A percentile compares a stretch with the other conserved stretches of the same genome.
These are phyloP conservation scores for Cyanoderma ruficeps DNA, from an alignment of 2,113 vertebrate species.

Conservation along the genomic window DNA sequence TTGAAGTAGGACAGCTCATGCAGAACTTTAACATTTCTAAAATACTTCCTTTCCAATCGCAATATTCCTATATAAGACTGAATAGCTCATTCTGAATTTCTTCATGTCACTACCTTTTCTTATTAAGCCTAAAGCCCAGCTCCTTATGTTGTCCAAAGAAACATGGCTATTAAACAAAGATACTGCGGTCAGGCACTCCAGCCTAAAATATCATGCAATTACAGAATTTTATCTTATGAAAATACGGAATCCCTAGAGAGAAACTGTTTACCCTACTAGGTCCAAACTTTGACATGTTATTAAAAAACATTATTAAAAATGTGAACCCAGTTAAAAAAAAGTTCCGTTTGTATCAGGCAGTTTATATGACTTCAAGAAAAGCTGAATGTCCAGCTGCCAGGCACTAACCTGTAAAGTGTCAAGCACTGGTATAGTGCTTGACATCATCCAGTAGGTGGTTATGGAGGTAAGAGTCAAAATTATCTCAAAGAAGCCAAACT, in stretches of 20 bases:
- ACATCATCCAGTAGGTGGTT: not conserved
- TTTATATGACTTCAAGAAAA: not conserved
- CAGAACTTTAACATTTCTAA: not conserved
- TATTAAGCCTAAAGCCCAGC: not conserved
- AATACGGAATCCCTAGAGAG: not conserved
- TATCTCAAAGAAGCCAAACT: not conserved
- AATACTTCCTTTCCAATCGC: not conserved
- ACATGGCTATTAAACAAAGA: constrained; percentile 12
- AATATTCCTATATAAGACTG: not conserved
- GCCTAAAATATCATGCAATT: not conserved
- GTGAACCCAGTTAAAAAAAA: not conserved
- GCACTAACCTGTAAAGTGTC: not conserved
- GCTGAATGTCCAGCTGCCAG: not conserved
- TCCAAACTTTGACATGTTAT: not conserved
- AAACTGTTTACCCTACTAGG: not conserved
- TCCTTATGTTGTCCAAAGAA: constrained; percentile 4
- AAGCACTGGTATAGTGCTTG: not conserved
- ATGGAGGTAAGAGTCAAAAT: not conserved
- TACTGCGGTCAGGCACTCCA: not conserved
- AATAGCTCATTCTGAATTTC: not conserved
- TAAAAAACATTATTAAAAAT: not conserved
- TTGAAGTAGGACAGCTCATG: not conserved
- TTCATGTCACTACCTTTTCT: not conserved
- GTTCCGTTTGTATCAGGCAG: not conserved
- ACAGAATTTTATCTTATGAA: not conserved